phyloP scores from a whole-genome alignment of 1,140 invertebrate genomes.

The Melipona quadrifasciata region DNA sequence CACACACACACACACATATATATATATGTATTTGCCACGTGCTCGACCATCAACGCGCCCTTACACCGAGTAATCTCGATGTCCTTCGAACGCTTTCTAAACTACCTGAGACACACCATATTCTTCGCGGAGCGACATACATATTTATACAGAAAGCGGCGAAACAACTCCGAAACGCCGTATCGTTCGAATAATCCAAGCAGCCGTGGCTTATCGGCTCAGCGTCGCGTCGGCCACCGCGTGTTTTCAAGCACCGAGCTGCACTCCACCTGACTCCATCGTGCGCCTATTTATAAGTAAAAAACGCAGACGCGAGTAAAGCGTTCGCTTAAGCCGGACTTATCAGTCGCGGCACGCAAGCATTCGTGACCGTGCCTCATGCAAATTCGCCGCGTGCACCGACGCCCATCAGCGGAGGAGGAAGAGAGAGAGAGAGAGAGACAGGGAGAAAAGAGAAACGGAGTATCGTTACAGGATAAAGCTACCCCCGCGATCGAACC shows the following conservation, averaged over 20 bases:
- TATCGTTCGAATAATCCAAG: constrained; percentile 24
- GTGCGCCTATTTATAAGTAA: constrained; percentile 35
- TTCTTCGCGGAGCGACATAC: neutral
- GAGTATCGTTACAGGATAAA: constrained; percentile 53
- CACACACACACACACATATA: no score
- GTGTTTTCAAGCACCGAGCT: neutral
- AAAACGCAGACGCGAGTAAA: constrained; percentile 44
- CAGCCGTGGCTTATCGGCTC: neutral
- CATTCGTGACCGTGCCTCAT: constrained; percentile 56
- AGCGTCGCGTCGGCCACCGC: neutral
- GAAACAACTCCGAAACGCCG: neutral
- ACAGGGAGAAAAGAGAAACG: constrained; percentile 34
- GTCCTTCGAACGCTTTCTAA: neutral
- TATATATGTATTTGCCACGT: neutral
- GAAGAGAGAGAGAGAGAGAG: neutral
- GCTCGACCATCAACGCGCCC: neutral
- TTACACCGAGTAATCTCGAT: neutral
- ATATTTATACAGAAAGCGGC: neutral
- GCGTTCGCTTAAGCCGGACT: constrained; percentile 54
- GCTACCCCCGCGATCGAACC: constrained; percentile 38
- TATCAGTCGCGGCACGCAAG: constrained; percentile 72
- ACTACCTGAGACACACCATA: neutral
- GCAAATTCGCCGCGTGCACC: constrained; percentile 63
- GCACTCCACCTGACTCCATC: no score
- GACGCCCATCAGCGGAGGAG: constrained; percentile 11